phyloP scores from a whole-genome alignment of 2,888 invertebrate species.

The Cactoblastis cactorum region DNA sequence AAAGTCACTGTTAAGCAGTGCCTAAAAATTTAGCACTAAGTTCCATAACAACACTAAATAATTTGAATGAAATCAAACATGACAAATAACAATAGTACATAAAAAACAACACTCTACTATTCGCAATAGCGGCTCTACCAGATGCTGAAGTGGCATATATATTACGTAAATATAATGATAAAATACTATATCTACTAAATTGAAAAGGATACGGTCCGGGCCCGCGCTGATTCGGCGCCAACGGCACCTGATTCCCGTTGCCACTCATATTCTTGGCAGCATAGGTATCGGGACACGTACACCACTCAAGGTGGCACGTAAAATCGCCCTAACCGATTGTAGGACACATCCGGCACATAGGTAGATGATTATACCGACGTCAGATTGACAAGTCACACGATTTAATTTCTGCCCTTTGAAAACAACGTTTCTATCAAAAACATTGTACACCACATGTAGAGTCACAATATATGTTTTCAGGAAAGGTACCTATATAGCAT shows the following conservation, averaged over 20 bases:
- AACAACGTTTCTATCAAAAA: constrained; percentile 69
- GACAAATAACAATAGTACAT: constrained; percentile 14
- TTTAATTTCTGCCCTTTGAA: constrained; percentile 61
- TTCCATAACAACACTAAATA: constrained; percentile 2
- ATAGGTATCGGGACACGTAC: constrained; percentile 80
- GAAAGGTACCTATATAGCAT: constrained; percentile 64
- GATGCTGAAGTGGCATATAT: constrained; percentile 62
- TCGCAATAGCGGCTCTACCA: constrained; percentile 62
- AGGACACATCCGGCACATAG: constrained; percentile 78
- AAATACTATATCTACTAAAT: constrained; percentile 39
- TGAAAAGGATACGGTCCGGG: constrained; percentile 81
- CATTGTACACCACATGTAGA: constrained; percentile 69
- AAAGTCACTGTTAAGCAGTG: not conserved
- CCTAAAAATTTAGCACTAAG: not conserved
- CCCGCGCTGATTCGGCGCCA: constrained; percentile 79
- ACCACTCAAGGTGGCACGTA: constrained; percentile 82
- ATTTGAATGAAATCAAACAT: constrained; percentile 5
- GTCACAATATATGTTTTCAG: constrained; percentile 61
- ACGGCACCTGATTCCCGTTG: constrained; percentile 83
- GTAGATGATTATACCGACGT: constrained; percentile 62
- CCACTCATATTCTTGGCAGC: constrained; percentile 82
- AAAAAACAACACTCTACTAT: constrained; percentile 26
- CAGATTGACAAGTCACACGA: constrained; percentile 69
- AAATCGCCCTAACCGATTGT: constrained; percentile 75
- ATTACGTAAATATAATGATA: constrained; percentile 72